Percentiles rank a stretch among this genome's conserved stretches.
Conservation (phyloP, 2,797 vertebrate genomes). For the Onychomys arenicola region DNA sequence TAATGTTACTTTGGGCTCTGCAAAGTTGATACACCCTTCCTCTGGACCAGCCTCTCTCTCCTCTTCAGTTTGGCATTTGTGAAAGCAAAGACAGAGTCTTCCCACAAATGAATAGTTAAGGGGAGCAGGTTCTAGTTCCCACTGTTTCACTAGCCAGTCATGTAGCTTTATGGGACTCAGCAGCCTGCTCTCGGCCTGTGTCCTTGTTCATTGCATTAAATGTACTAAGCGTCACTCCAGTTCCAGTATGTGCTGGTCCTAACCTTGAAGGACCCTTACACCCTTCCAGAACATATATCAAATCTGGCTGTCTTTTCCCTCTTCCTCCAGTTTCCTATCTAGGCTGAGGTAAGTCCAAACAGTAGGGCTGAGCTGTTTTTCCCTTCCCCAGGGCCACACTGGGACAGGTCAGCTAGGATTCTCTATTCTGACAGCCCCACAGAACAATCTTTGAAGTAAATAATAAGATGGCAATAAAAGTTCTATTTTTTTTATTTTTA, state of each 20-base stretch:
- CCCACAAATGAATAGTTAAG: neutral
- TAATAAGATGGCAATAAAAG: conserved; percentile 35
- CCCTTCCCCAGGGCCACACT: neutral
- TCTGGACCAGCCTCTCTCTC: neutral
- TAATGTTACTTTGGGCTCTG: neutral
- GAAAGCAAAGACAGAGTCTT: neutral
- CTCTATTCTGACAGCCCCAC: neutral
- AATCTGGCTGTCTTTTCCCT: neutral
- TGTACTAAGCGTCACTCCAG: neutral
- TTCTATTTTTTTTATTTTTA: conserved; percentile 37
- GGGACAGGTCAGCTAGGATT: neutral
- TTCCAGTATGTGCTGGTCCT: neutral
- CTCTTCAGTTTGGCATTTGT: neutral
- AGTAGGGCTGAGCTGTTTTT: neutral
- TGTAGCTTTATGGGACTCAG: neutral
- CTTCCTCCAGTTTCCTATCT: neutral
- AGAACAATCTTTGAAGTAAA: conserved; percentile 29
- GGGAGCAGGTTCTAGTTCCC: neutral
- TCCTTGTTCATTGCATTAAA: neutral
- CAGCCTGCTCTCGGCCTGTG: neutral
- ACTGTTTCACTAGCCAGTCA: neutral
- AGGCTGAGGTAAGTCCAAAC: neutral
- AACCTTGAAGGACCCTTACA: neutral
- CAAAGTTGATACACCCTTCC: neutral
- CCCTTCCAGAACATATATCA: neutral